Base-by-base conservation (phyloP, 2,888 invertebrate species). In the Amphipyra tragopoginis region DNA sequence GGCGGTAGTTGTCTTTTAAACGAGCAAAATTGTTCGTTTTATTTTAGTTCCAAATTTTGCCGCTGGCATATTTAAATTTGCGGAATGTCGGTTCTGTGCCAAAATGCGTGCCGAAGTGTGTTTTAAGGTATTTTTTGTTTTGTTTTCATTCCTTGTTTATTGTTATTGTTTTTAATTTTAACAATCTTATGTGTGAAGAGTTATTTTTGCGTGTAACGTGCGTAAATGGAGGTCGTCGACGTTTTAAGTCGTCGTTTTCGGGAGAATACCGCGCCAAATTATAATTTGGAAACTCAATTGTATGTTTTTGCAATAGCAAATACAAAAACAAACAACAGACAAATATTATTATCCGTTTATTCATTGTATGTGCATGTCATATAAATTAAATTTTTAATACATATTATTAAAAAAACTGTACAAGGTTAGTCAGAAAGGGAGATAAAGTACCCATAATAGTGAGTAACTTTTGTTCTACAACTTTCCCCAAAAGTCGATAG, bases 141-240 rank as follows among this genome's bases (percentile, higher is more conserved):
- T 65, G 48, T 69, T 61, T n/a, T 59, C 50, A 59, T 62, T 51
- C 42, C 62, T 62, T 73, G 65, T 79, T 68, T 70, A 65, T 60
- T 63, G 62, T 68, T 75, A 62, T 69, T 65, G 58, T 75, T 72
- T 78, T 49, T 60, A 64, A 45, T 69, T 75, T 74, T 67, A 64
- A 65, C 62, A 71, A 71, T 77, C 40, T 36, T 43, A 43, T 21
- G 39, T 33, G 44, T 9, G 34, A 14, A 7, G 21, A 56, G 60
- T 54, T 47, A 56, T 67, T 34, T 61, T 58, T 49, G 45, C 55
- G 45, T 59, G 51, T 42, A 62, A 59, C 56, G 53, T 51, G 64
- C 55, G 63, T 75, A 62, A 72, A 78, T 54, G 57, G 44, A 43
- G 55, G 62, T 70, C 51, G 47, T 59, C 34, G 29, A 21, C 43